These are phyloP conservation scores for Vidua chalybeata DNA, from an alignment of 2,113 vertebrate genomes.

Conservation along the genomic window DNA sequence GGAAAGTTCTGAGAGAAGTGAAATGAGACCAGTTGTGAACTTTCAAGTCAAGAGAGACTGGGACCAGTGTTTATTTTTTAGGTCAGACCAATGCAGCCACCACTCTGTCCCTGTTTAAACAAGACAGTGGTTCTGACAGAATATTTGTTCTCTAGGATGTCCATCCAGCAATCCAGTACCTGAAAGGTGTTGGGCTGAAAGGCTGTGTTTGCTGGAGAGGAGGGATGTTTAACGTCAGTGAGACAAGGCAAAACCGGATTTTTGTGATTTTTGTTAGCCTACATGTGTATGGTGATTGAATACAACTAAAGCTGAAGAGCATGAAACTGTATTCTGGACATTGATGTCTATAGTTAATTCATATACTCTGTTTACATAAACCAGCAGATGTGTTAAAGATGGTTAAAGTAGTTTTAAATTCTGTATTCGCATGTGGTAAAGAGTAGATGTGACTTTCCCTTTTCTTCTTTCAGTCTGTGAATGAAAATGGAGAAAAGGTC, in stretches of 20 bases:
- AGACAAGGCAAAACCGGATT: background rate
- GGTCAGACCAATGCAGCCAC: background rate
- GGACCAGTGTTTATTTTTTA: background rate
- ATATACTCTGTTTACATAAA: background rate
- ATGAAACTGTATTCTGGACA: background rate
- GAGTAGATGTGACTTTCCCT: background rate
- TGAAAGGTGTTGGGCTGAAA: background rate
- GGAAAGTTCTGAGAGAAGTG: background rate
- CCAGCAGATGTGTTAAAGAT: background rate
- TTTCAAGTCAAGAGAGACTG: background rate
- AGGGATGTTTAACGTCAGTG: accelerated
- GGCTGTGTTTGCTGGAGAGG: background rate
- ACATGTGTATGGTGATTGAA: background rate
- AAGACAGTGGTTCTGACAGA: background rate
- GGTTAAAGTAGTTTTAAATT: background rate
- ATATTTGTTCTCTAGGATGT: background rate
- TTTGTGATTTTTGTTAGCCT: background rate
- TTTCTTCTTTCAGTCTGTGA: background rate
- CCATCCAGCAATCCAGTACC: background rate
- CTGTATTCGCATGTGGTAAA: background rate
- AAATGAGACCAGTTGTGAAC: background rate
- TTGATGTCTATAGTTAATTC: background rate
- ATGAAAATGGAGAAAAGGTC: background rate
- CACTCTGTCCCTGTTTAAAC: background rate
- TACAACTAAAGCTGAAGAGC: background rate